Conservation (phyloP, 1,140 invertebrate species). For the Listronotus bonariensis region DNA sequence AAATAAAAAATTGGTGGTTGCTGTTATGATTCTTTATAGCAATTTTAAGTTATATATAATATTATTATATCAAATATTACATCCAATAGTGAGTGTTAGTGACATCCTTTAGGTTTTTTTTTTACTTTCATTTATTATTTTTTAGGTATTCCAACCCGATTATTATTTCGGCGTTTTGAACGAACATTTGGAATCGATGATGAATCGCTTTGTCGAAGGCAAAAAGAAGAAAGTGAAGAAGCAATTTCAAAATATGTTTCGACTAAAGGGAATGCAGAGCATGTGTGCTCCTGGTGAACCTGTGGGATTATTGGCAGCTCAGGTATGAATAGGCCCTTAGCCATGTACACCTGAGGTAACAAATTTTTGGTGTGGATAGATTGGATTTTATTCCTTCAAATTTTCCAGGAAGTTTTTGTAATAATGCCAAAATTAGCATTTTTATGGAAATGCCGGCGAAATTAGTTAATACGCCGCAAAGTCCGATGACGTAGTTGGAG, state of each 20-base stretch:
- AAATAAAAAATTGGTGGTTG: too few relatives aligned
- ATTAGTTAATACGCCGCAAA: too few relatives aligned
- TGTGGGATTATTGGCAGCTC: conserved; percentile 93
- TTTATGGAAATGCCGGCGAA: too few relatives aligned
- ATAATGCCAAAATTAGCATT: too few relatives aligned
- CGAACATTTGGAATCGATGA: conserved; percentile 74
- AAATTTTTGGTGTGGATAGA: too few relatives aligned
- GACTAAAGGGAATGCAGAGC: conserved; percentile 76
- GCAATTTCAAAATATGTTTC: conserved; percentile 72
- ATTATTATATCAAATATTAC: background rate
- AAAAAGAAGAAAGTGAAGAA: conserved; percentile 57
- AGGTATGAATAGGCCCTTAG: conserved; percentile 48
- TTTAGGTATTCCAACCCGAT: conserved; percentile 66
- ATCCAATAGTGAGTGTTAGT: too few relatives aligned
- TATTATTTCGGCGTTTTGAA: conserved; percentile 79
- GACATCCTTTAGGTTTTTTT: too few relatives aligned
- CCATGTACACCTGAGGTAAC: too few relatives aligned
- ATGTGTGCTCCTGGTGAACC: conserved; percentile 90
- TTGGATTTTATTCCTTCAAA: too few relatives aligned
- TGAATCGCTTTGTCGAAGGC: conserved; percentile 67
- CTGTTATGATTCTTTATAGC: too few relatives aligned
- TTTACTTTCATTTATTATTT: background rate
- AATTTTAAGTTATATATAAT: background rate
- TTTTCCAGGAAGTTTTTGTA: too few relatives aligned
- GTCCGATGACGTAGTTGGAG: too few relatives aligned